phyloP scores from a whole-genome alignment of 2,113 vertebrate species.

The Galemys pyrenaicus region DNA sequence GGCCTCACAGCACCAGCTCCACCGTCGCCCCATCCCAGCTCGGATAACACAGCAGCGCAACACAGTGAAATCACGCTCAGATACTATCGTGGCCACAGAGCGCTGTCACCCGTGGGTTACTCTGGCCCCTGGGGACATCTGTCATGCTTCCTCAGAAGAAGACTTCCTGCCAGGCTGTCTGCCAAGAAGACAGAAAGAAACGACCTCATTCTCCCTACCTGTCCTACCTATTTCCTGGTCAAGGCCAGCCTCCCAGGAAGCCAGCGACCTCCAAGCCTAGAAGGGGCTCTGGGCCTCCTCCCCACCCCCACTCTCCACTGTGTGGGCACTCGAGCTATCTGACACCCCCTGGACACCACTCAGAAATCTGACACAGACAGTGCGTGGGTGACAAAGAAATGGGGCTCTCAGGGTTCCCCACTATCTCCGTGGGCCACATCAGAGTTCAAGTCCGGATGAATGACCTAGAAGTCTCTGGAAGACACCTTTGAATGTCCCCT shows the following conservation, averaged over 20 bases:
- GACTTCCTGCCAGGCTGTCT: too few relatives aligned
- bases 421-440: background rate
- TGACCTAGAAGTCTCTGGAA: background rate
- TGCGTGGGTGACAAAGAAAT: background rate
- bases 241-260: background rate
- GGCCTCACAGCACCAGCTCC: background rate
- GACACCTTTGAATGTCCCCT: fast-evolving
- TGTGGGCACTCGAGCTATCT: fast-evolving
- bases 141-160: background rate
- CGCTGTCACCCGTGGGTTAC: too few relatives aligned
- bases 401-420: background rate
- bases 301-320: background rate
- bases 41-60: background rate
- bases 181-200: background rate
- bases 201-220: too few relatives aligned
- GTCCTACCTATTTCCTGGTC: background rate
- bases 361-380: background rate
- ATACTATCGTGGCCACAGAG: background rate
- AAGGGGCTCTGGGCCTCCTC: background rate
- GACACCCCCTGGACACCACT: background rate
- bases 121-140: background rate
- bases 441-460: background rate
- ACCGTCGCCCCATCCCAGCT: background rate
- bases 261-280: background rate
- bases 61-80: background rate